These are phyloP conservation scores for Nymphalis polychloros DNA, from an alignment of 2,888 invertebrate genomes.

Conservation along the genomic window DNA sequence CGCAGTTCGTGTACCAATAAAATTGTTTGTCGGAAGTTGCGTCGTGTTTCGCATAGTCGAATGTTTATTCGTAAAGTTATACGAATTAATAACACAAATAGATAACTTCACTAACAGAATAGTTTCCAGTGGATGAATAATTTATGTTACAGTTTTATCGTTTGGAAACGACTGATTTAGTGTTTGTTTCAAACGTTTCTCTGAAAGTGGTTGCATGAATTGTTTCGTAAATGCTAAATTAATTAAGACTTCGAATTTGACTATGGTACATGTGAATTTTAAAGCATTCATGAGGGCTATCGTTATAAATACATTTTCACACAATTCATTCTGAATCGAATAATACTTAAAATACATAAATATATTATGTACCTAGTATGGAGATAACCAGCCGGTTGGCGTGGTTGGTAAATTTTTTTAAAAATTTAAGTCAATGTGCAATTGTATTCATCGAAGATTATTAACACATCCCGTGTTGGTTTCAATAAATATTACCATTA, in stretches of 20 bases:
- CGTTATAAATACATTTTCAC: no score
- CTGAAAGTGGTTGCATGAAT: constrained; percentile 4
- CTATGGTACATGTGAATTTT: not conserved
- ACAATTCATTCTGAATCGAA: no score
- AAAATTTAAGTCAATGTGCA: no score
- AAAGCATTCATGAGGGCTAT: not conserved
- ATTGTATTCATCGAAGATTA: no score
- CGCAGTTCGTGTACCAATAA: constrained; percentile 20
- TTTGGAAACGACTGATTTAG: constrained; percentile 38
- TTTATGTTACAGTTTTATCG: constrained; percentile 38
- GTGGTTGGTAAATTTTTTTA: no score
- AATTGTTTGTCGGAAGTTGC: constrained; percentile 23
- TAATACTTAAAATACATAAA: no score
- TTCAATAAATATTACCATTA: no score
- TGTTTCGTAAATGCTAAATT: not conserved
- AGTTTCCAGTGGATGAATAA: constrained; percentile 35
- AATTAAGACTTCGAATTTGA: not conserved
- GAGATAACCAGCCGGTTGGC: no score
- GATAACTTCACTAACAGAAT: constrained; percentile 31
- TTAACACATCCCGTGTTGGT: no score
- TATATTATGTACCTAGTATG: no score
- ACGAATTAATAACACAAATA: constrained; percentile 37
- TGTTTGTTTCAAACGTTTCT: constrained; percentile 13
- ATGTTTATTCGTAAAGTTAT: constrained; percentile 35
- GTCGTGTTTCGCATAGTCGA: constrained; percentile 26